Base-by-base conservation (phyloP, 2,113 vertebrate species). In the Aegithalos caudatus region DNA sequence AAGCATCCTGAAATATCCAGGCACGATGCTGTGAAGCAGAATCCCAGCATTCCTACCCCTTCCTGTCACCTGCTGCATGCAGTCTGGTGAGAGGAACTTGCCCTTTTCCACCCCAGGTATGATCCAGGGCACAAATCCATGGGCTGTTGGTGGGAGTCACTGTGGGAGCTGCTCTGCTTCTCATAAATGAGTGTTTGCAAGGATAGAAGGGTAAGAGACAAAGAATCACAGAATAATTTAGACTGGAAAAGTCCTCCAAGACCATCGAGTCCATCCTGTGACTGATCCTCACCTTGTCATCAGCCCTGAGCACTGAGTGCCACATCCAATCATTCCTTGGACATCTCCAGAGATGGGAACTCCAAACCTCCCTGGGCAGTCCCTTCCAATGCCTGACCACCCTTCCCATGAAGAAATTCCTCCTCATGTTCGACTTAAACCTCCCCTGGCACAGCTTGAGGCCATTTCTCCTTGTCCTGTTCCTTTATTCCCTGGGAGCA, bases 401-500 rank as follows among this genome's bases (percentile, higher is more conserved):
- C 4, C 14, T 50, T 58, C 37, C 37, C 3, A 3, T 28, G 37
- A 0, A 14, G 28, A 73, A 66, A 73, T 81, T 23, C 23, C 2
- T 58, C 5, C 23, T 38, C 4, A 1, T 66, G 7, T 66, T 15
- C 28, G 45, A 12, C 2, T 5, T 24, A 0, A 24, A 0, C 37
- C 8, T 58, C 6, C 10, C 10, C 22, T 57, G 51, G 22, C 0
- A 0, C 10, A 27, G 1, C 0, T 1, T 57, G 47, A 72, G 18
- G 47, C 22, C 0, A 0, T 57, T 47, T 0, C 17, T 5, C 6
- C 37, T 58, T 0, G 0, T 66, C 33, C 10, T 66, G 51, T 65
- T 44, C 37, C 27, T 25, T n/a, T 25, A 12, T 51, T 58, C 51
- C 18, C 33, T 44, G 58, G 24, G 21, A 72, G 50, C 25, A 81